These are phyloP conservation scores for Seira sanloemensis DNA, from an alignment of 2,888 invertebrate genomes.

Conservation along the genomic window DNA sequence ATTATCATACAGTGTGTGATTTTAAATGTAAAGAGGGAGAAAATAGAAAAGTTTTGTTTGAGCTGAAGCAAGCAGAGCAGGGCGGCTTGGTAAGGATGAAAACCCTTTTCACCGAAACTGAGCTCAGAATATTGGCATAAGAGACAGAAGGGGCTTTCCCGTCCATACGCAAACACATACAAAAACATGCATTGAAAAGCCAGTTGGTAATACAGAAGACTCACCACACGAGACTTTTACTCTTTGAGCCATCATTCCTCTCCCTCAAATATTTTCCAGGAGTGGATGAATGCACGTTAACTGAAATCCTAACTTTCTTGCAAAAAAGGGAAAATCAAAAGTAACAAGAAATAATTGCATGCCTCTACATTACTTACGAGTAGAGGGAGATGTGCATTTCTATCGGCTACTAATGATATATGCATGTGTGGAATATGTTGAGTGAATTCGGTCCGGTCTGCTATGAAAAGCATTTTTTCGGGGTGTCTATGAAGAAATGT, in stretches of 20 bases:
- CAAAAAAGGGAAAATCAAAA: conserved; percentile 42
- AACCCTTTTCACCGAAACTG: not conserved
- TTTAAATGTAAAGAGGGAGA: conserved; percentile 39
- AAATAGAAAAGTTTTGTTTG: conserved; percentile 20
- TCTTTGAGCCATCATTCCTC: not conserved
- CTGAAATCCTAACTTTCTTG: conserved; percentile 31
- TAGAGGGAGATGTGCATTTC: not conserved
- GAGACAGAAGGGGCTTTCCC: not conserved
- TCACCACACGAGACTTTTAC: not conserved
- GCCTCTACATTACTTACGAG: conserved; percentile 24
- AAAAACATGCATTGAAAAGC: not conserved
- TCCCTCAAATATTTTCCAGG: conserved; percentile 7
- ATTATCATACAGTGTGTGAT: conserved; percentile 61
- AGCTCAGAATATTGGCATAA: not conserved
- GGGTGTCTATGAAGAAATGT: not conserved
- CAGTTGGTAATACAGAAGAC: not conserved
- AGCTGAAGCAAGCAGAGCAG: too few relatives aligned
- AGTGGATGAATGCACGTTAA: conserved; percentile 17
- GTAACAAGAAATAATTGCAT: conserved; percentile 62
- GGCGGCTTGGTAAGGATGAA: too few relatives aligned
- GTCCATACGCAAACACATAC: too few relatives aligned
- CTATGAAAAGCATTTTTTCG: too few relatives aligned
- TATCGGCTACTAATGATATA: not conserved
- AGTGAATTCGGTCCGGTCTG: not conserved
- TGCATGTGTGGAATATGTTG: not conserved